phyloP scores from a whole-genome alignment of 1,140 invertebrate genomes.

The Pantala flavescens region DNA sequence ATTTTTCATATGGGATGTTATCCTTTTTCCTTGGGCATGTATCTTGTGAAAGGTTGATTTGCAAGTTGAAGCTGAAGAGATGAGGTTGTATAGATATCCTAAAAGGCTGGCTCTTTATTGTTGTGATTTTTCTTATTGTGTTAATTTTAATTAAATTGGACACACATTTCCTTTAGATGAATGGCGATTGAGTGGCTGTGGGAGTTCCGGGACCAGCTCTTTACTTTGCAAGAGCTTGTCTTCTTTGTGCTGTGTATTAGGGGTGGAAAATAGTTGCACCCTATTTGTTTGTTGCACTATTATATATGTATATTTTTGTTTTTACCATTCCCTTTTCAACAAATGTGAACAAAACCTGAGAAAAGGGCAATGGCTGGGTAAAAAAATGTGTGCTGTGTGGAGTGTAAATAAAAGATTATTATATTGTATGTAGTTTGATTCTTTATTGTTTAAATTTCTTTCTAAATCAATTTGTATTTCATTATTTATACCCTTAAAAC shows the following conservation, averaged over 20 bases:
- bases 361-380: background rate
- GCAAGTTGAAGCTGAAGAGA: background rate
- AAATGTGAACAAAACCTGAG: background rate
- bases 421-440: background rate
- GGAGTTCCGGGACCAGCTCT: background rate
- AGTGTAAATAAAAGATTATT: conserved; percentile 11
- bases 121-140: background rate
- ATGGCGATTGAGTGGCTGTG: too few relatives aligned
- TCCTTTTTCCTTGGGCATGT: too few relatives aligned
- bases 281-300: background rate
- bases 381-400: background rate
- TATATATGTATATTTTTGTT: conserved; percentile 8
- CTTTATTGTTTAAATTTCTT: too few relatives aligned
- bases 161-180: too few relatives aligned
- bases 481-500: too few relatives aligned
- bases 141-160: background rate
- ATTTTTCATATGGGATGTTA: too few relatives aligned
- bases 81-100: background rate
- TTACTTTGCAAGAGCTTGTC: background rate
- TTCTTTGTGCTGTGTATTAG: background rate
- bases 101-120: background rate
- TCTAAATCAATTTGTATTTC: too few relatives aligned
- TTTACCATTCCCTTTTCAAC: background rate
- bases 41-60: too few relatives aligned
- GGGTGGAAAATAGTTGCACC: background rate